Base-by-base conservation (phyloP, 2,113 vertebrate species). In the Aspiorhynchus laticeps region DNA sequence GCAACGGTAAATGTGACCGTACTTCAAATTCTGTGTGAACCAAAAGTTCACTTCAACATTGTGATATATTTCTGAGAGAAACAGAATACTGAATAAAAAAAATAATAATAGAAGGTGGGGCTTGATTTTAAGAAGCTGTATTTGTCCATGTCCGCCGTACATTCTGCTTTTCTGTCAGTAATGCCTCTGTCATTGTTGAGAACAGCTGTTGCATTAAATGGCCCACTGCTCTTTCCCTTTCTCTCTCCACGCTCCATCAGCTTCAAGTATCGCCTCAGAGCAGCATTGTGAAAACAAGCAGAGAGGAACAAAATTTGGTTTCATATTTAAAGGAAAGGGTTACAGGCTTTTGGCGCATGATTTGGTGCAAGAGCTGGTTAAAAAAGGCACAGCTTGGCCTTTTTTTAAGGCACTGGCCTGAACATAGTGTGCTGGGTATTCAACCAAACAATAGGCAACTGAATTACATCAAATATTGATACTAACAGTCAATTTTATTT, bases 311-410 rank as follows among this genome's bases (percentile, higher is more conserved):
- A 53, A 76, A 86, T 85, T 85, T 87, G 26, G 69, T 88, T 87
- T 84, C 85, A 91, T 80, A 88, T 88, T 88, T 84, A 88, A 77
- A 90, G 80, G 86, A 84, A 88, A 67, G 48, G 24, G 73, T 71
- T 41, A 71, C 77, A 28, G 61, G 79, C 59, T 79, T 33, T 12
- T 53, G 11, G 43, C 7, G 9, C 24, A 77, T 41, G 71, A 75
- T 65, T 69, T 80, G 63, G 21, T 65, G 67, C 9, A 48, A 87
- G 17, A 65, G 9, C 12, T 41, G 11, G 11, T 33, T 28, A 26
- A 65, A 63, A 80, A 81, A 61, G 21, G 14, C 28, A 53, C 17
- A 43, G n/a, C 21, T 75, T 75, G 38, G 15, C 48, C 8, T 78
- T 78, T 51, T 53, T 26, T 33, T 33, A 5, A 48, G 7, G 48